phyloP scores from a whole-genome alignment of 1,140 invertebrate genomes.

The Muscidifurax raptorellus region DNA sequence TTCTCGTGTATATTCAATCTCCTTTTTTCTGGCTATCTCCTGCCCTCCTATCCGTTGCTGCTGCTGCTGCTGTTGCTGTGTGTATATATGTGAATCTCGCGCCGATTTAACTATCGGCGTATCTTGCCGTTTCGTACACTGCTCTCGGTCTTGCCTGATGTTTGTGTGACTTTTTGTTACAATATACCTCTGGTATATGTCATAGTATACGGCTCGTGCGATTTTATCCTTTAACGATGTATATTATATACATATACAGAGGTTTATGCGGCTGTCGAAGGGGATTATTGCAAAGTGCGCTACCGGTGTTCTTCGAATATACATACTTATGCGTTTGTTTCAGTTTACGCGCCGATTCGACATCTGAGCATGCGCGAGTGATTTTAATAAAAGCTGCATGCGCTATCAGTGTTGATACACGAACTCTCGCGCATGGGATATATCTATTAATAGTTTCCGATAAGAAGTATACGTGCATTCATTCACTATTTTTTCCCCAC shows the following conservation, averaged over 20 bases:
- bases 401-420: neutral
- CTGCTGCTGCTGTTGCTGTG: neutral
- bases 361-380: too few species aligned
- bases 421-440: neutral
- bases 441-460: neutral
- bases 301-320: neutral
- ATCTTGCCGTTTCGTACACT: constrained; percentile 21
- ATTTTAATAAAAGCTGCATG: too few species aligned
- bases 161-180: neutral
- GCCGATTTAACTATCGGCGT: constrained; percentile 4
- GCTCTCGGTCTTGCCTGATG: neutral
- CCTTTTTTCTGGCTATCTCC: neutral
- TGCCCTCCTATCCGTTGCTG: neutral
- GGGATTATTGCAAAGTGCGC: neutral
- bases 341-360: neutral
- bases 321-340: too few species aligned
- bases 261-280: too few species aligned
- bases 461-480: neutral
- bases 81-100: constrained; percentile 7
- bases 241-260: too few species aligned
- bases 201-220: neutral
- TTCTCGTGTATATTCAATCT: neutral
- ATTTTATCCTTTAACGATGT: neutral
- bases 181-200: neutral
- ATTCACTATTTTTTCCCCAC: neutral